Base-by-base conservation (phyloP, 1,140 invertebrate species). In the Drosophila leontia region DNA sequence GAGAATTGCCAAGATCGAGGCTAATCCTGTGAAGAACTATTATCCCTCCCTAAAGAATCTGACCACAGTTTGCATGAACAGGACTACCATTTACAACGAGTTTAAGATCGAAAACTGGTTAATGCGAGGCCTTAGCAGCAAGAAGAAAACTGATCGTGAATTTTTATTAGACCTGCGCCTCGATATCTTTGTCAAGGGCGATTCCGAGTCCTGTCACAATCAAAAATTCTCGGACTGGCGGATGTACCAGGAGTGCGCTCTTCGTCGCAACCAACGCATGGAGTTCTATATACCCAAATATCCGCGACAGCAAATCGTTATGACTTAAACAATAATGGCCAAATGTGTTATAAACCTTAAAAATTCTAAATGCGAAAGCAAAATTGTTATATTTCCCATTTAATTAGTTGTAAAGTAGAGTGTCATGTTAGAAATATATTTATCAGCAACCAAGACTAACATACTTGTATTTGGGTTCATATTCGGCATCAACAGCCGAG, bases 191-290 rank as follows among this genome's bases (percentile, higher is more conserved):
- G 3, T 19, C 0, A 12, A 44, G 0, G 74, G 12, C 7, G 2
- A 53, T 0, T 81, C 82, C 0, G 82, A 85, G 29, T n/a, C 41
- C n/a, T 85, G 82, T 13, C 82, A 84, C 41, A 47, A 2, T 1
- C 1, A 3, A 2, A 29, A 37, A 1, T 26, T 19, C 11, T 3
- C 4, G 2, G 44, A 58, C 7, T 65, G 60, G 67, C 11, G 3
- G 12, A 6, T 15, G 0, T 85, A 61, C 51, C 67, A 65, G 11
- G 23, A 75, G 7, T 84, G 82, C 23, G 50, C 78, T 0, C 4
- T 85, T 2, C 47, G 47, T 0, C 82, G 82, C 9, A 56, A 85
- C 39, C 74, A 78, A 17, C 64, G 78, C 5, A 57, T 85, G 68
- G 82, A 85, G 37, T 42, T 23, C 7, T 45, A 34, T 2, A 17